Evolutionary conservation across 1,140 invertebrate genomes (phyloP).

Genomic region (Epicauta chinensis): DNA sequence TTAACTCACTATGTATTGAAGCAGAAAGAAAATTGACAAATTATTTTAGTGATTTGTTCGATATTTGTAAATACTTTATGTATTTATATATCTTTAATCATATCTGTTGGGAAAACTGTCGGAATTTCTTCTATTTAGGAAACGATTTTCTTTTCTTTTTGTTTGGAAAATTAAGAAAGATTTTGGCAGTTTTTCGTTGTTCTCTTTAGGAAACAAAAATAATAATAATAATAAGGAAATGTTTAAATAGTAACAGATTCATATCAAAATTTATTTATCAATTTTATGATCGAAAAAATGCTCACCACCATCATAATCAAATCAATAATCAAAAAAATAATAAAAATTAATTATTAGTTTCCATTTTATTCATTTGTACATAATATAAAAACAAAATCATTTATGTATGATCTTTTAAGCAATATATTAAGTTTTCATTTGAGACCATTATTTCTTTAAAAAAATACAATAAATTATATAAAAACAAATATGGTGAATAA

Average conservation of each 20-base stretch:
- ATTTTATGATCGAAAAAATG: slow-evolving; percentile 24
- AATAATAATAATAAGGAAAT: no score
- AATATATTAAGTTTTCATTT: slow-evolving; percentile 35
- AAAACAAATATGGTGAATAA: no score
- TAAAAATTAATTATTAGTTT: slow-evolving; percentile 29
- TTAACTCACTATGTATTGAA: no score
- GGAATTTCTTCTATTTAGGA: slow-evolving; percentile 6
- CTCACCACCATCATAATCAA: not conserved
- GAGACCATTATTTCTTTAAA: no score
- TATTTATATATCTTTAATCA: slow-evolving; percentile 26
- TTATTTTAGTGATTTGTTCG: not conserved
- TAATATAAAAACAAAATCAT: slow-evolving; percentile 21
- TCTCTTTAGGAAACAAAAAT: slow-evolving; percentile 26
- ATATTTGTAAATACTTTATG: slow-evolving; percentile 16
- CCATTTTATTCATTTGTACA: slow-evolving; percentile 24
- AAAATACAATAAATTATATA: no score
- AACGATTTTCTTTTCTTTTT: slow-evolving; percentile 1
- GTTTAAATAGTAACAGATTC: slow-evolving; percentile 32
- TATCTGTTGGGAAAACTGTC: slow-evolving; percentile 28
- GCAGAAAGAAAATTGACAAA: no score
- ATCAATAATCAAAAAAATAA: slow-evolving; percentile 19
- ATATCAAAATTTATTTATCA: slow-evolving; percentile 42
- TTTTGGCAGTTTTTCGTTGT: slow-evolving; percentile 23
- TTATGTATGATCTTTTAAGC: slow-evolving; percentile 28
- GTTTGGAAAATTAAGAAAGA: not conserved